These are phyloP conservation scores for Xestia xanthographa DNA, from an alignment of 2,888 invertebrate species.

Conservation along the genomic window DNA sequence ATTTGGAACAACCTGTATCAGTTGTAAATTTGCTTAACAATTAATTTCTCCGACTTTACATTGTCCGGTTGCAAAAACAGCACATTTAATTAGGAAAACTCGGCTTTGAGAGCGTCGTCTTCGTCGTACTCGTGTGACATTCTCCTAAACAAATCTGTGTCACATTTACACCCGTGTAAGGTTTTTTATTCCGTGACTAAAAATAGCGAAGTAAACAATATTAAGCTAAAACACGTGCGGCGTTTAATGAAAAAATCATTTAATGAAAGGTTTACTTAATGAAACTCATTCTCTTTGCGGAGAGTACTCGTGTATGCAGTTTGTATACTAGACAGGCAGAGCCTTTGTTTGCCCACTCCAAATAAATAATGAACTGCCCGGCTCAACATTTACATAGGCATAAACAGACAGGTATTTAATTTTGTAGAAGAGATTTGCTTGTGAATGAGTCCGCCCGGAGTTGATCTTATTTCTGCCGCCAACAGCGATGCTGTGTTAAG, in stretches of 20 bases:
- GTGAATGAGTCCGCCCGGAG: not conserved
- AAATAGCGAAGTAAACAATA: slow-evolving; percentile 21
- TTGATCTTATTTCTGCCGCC: not conserved
- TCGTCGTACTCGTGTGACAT: not conserved
- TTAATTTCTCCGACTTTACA: not conserved
- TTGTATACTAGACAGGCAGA: slow-evolving; percentile 25
- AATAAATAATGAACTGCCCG: slow-evolving; percentile 47
- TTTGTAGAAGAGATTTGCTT: slow-evolving; percentile 14
- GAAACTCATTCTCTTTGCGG: slow-evolving; percentile 38
- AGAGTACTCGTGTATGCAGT: slow-evolving; percentile 40
- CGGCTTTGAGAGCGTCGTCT: not conserved
- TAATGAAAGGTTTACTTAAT: slow-evolving; percentile 40
- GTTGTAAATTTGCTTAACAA: not conserved
- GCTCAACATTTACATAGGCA: slow-evolving; percentile 17
- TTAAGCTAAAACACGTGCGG: slow-evolving; percentile 22
- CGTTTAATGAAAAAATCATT: slow-evolving; percentile 39
- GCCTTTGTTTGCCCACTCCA: slow-evolving; percentile 19
- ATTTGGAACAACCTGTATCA: not conserved
- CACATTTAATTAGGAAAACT: not conserved
- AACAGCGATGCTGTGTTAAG: not conserved
- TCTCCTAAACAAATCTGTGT: slow-evolving; percentile 1
- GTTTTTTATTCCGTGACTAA: not conserved
- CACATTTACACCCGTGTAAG: not conserved
- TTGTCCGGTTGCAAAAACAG: not conserved
- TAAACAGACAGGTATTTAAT: slow-evolving; percentile 37